phyloP scores from a whole-genome alignment of 2,113 vertebrate species.

The Acanthochromis polyacanthus region DNA sequence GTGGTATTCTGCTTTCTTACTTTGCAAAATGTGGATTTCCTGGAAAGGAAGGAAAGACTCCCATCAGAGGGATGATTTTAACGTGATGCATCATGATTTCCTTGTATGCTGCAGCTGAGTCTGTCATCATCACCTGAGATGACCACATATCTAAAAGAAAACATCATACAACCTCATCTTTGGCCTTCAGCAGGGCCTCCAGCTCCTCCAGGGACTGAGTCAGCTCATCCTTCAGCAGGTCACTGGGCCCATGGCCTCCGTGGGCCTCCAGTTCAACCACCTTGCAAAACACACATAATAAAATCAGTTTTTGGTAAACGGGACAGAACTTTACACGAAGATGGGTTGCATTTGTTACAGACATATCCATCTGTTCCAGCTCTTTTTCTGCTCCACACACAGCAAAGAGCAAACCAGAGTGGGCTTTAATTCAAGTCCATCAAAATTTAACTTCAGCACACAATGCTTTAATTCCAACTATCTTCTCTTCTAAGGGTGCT shows the following conservation, averaged over 20 bases:
- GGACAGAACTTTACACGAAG: not conserved
- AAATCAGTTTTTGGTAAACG: not conserved
- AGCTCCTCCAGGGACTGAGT: constrained; percentile 90
- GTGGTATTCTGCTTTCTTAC: constrained; percentile 86
- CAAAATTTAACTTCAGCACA: no score
- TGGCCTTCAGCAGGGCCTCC: constrained; percentile 92
- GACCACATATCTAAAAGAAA: not conserved
- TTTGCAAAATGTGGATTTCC: constrained; percentile 95
- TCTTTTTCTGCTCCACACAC: no score
- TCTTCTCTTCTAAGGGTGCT: no score
- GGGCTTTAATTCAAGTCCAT: no score
- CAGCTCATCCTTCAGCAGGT: constrained; percentile 88
- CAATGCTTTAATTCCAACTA: no score
- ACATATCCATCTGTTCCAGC: no score
- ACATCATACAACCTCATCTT: constrained; percentile 89
- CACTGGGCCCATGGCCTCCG: constrained; percentile 80
- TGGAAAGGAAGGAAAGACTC: constrained; percentile 62
- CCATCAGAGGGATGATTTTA: not conserved
- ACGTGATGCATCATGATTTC: not conserved
- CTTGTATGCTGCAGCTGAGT: not conserved
- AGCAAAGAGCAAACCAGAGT: no score
- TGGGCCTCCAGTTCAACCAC: constrained; percentile 92
- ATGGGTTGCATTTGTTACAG: not conserved
- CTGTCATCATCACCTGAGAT: not conserved
- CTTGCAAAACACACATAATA: constrained; percentile 72